Evolutionary conservation across 2,113 vertebrate species (phyloP).

Genomic region (Spermophilus dauricus): DNA sequence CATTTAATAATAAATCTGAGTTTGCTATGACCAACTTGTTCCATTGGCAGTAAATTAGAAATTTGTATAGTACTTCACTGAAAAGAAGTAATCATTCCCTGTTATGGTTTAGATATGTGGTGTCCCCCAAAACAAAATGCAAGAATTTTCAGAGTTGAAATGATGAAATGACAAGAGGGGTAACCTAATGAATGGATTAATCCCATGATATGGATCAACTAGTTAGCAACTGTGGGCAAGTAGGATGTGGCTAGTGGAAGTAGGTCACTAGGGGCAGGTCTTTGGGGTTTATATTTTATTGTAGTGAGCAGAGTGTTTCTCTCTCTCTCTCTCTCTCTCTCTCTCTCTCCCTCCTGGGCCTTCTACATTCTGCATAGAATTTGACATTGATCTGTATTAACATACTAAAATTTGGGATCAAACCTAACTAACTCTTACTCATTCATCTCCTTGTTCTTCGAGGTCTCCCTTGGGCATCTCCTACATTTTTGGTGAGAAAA

Average conservation of each 20-base stretch:
- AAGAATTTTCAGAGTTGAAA: too few relatives aligned
- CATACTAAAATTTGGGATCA: neutral
- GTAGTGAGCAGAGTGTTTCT: too few relatives aligned
- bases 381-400: neutral
- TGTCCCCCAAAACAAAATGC: too few relatives aligned
- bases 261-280: too few relatives aligned
- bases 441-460: neutral
- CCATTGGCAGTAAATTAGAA: neutral
- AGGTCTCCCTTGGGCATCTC: neutral
- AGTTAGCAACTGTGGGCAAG: too few relatives aligned
- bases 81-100: neutral
- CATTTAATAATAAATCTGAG: neutral
- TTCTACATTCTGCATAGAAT: neutral
- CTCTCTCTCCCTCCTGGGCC: neutral
- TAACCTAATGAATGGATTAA: too few relatives aligned
- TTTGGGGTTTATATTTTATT: too few relatives aligned
- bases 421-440: neutral
- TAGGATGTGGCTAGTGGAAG: too few relatives aligned
- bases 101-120: too few relatives aligned
- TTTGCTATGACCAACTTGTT: neutral
- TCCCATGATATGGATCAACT: too few relatives aligned
- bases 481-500: neutral
- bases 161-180: too few relatives aligned
- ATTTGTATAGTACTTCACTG: neutral
- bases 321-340: too few relatives aligned